These are phyloP conservation scores for Calyptomena viridis DNA, from an alignment of 2,113 vertebrate genomes.

Conservation along the genomic window DNA sequence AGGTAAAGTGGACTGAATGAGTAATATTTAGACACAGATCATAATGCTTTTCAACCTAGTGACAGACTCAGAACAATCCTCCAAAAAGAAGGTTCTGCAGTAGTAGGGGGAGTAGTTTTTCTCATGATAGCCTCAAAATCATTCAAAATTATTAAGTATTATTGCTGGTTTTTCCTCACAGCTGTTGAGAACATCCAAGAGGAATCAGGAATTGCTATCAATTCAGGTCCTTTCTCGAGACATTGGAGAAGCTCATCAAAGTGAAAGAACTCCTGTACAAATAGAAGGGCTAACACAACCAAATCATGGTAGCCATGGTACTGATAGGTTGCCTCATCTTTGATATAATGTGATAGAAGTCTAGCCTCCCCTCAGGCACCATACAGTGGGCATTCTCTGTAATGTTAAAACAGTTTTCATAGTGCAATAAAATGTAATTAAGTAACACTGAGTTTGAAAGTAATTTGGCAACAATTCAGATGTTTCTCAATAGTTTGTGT, in stretches of 20 bases:
- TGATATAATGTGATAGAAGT: not conserved
- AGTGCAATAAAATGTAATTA: conserved; percentile 36
- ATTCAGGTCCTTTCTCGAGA: not conserved
- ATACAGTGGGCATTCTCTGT: not conserved
- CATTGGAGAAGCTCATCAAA: not conserved
- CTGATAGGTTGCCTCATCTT: not conserved
- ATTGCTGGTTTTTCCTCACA: not conserved
- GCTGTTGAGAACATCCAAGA: not conserved
- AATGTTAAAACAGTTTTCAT: not conserved
- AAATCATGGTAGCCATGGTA: not conserved
- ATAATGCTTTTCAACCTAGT: not conserved
- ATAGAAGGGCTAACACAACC: not conserved
- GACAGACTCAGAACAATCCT: not conserved
- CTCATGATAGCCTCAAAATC: not conserved
- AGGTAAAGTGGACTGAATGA: not conserved
- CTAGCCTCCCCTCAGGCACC: not conserved
- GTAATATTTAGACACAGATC: not conserved
- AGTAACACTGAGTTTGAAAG: not conserved
- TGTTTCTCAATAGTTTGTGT: conserved; percentile 1
- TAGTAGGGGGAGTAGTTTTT: not conserved
- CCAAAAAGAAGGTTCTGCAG: not conserved
- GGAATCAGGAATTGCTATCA: not conserved
- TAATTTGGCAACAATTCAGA: conserved; percentile 17
- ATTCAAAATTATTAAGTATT: not conserved
- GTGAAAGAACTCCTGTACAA: not conserved